Percentiles rank a stretch among this genome's conserved stretches.
Conservation (phyloP, 2,113 vertebrate genomes). For the Agapornis roseicollis region DNA sequence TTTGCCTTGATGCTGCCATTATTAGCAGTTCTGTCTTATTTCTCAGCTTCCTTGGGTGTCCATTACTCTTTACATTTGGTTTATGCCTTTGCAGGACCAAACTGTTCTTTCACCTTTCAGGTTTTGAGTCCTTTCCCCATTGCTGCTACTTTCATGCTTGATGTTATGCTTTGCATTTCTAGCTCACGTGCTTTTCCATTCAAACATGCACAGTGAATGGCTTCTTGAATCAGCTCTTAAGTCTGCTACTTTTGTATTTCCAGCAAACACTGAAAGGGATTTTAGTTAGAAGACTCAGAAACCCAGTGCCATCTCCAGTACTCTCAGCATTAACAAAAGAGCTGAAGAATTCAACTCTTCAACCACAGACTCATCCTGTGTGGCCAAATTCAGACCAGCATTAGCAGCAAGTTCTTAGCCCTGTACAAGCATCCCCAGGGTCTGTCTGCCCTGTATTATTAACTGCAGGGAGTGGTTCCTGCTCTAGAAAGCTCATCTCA, state of each 20-base stretch:
- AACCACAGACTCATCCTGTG: neutral
- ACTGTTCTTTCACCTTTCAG: neutral
- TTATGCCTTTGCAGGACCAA: neutral
- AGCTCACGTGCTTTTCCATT: neutral
- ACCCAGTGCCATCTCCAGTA: neutral
- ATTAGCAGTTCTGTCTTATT: neutral
- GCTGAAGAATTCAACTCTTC: neutral
- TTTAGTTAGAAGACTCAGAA: neutral
- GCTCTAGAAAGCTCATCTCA: accelerated
- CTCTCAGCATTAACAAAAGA: too few species aligned
- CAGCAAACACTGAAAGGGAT: neutral
- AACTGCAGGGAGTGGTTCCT: neutral
- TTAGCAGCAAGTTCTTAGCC: accelerated
- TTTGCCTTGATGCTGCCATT: neutral
- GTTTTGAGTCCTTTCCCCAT: neutral
- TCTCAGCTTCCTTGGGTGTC: neutral
- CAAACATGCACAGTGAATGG: neutral
- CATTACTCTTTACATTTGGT: neutral
- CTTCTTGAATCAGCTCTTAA: neutral
- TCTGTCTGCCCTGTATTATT: accelerated
- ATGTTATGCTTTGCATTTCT: neutral
- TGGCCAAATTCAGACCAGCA: neutral
- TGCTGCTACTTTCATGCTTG: neutral
- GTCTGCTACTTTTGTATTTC: neutral
- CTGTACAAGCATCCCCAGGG: accelerated